Percentiles rank a stretch among this genome's conserved stretches.
Evolutionary conservation across 2,113 vertebrate genomes (phyloP).

Genomic region (Lepisosteus osseus): DNA sequence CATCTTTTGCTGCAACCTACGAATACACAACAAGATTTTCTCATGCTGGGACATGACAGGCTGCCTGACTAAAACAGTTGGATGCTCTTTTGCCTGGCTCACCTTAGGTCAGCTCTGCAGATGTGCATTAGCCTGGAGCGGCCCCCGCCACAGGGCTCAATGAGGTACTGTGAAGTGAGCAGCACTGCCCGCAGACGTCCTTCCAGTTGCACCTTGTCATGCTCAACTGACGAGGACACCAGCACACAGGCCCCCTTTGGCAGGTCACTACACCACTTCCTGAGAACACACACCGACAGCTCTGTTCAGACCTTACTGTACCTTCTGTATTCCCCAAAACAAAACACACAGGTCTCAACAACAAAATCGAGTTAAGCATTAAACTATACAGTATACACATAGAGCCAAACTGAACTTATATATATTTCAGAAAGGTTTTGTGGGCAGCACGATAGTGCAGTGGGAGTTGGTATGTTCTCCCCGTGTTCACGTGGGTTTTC

Average conservation of each 20-base stretch:
- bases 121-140: constrained; percentile 74
- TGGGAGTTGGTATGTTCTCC: too few species aligned
- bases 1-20: too few species aligned
- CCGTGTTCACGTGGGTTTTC: too few species aligned
- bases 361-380: not conserved
- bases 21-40: too few species aligned
- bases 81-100: not conserved
- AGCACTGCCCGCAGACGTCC: constrained; percentile 69
- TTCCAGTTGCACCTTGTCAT: constrained; percentile 60
- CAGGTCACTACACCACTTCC: constrained; percentile 72
- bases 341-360: not conserved
- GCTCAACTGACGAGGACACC: constrained; percentile 71
- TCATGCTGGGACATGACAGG: too few species aligned
- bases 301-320: not conserved
- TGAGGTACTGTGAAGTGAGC: constrained; percentile 74
- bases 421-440: too few species aligned
- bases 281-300: constrained; percentile 30
- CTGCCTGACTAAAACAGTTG: too few species aligned
- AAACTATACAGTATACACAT: not conserved
- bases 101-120: constrained; percentile 81
- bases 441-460: too few species aligned
- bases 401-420: too few species aligned
- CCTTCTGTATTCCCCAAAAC: not conserved
- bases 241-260: constrained; percentile 69
- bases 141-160: constrained; percentile 70